A percentile compares a stretch with the other conserved stretches of the same genome.
phyloP scores from a whole-genome alignment of 2,113 vertebrate species.

The Etia nguti region DNA sequence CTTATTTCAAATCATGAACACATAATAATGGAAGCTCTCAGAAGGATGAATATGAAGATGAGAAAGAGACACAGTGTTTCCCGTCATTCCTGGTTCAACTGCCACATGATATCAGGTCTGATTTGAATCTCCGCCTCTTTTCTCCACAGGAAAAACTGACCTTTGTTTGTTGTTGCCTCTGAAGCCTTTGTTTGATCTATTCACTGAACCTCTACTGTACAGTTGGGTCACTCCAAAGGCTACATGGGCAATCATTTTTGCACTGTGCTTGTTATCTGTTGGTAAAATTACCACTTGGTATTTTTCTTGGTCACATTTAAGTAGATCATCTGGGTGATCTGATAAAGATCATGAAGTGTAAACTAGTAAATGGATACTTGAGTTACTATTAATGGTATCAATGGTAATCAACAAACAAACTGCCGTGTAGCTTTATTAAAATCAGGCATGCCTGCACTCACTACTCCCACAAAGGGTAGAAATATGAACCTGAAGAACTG shows the following conservation, averaged over 20 bases:
- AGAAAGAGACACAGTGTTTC: not conserved
- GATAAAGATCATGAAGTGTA: not conserved
- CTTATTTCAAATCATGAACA: not conserved
- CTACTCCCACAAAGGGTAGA: too few species aligned
- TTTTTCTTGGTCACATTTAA: not conserved
- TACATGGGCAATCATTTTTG: not conserved
- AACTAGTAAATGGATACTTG: not conserved
- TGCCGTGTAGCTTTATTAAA: too few species aligned
- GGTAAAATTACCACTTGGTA: not conserved
- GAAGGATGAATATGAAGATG: not conserved
- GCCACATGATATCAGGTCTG: slow-evolving; percentile 18
- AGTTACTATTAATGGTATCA: not conserved
- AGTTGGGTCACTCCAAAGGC: not conserved
- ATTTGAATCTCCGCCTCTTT: slow-evolving; percentile 9
- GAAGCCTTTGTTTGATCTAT: not conserved
- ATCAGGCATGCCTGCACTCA: too few species aligned
- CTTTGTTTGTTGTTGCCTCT: slow-evolving; percentile 41
- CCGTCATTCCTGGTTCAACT: not conserved
- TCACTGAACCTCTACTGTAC: not conserved
- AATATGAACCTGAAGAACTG: not conserved
- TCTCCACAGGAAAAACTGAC: slow-evolving; percentile 25
- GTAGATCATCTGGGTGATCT: not conserved
- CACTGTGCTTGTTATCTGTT: not conserved
- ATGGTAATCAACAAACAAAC: not conserved
- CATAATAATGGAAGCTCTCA: not conserved